phyloP scores from a whole-genome alignment of 2,113 vertebrate species.

The Cathartes aura region DNA sequence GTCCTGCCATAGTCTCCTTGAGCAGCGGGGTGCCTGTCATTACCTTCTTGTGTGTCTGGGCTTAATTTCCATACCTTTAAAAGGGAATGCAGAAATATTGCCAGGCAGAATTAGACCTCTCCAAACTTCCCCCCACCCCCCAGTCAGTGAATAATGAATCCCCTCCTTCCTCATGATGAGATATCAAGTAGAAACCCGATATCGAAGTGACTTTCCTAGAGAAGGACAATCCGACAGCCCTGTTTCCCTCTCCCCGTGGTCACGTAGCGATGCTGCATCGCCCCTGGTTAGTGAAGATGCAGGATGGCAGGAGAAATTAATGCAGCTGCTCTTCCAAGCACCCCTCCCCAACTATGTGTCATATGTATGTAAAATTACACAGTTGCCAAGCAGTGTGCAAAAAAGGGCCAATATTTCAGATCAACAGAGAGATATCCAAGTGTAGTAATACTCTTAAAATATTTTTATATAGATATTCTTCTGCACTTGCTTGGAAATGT shows the following conservation, averaged over 20 bases:
- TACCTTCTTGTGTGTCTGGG: background rate
- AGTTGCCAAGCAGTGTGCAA: background rate
- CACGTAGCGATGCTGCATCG: background rate
- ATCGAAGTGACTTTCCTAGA: background rate
- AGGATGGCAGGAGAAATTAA: background rate
- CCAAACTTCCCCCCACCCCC: background rate
- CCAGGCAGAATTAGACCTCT: background rate
- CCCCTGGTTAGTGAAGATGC: background rate
- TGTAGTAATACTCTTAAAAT: background rate
- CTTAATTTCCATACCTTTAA: constrained; percentile 1
- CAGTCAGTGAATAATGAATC: background rate
- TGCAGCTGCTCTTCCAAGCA: background rate
- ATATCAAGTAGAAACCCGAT: background rate
- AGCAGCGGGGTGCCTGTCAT: background rate
- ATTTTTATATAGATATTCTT: background rate
- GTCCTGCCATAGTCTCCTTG: background rate
- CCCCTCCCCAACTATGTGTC: background rate
- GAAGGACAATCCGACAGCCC: background rate
- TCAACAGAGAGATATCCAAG: accelerated
- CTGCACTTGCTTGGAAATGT: background rate
- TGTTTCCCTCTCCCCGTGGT: accelerated
- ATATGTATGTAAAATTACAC: background rate
- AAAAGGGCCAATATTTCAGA: background rate
- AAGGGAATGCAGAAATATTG: background rate
- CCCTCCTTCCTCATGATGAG: background rate